phyloP scores from a whole-genome alignment of 2,113 vertebrate species.

The Aleadryas rufinucha region DNA sequence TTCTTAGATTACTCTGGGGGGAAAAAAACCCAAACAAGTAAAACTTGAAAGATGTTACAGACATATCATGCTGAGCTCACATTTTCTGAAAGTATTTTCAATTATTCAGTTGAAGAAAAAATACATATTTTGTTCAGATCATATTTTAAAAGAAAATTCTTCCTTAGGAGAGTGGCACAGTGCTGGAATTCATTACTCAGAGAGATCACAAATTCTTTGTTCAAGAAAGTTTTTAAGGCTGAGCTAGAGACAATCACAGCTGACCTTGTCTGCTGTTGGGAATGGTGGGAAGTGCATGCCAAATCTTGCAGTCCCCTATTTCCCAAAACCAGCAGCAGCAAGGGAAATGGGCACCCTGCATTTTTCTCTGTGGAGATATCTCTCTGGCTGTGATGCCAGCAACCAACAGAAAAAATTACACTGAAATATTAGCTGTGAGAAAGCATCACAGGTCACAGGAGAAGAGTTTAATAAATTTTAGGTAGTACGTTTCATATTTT shows the following conservation, averaged over 20 bases:
- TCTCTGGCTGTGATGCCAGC: neutral
- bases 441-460: neutral
- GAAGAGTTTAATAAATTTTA: neutral
- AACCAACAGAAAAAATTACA: neutral
- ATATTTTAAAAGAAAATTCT: neutral
- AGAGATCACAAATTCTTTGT: neutral
- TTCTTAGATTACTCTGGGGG: neutral
- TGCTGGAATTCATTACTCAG: neutral
- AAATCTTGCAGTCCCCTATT: neutral
- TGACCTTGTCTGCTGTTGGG: neutral
- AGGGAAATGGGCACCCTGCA: fast-evolving
- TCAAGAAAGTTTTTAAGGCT: neutral
- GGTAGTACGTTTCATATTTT: neutral
- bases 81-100: neutral
- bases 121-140: neutral
- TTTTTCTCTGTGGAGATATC: neutral
- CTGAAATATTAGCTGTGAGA: neutral
- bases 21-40: neutral
- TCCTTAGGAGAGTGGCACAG: neutral
- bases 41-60: neutral
- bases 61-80: neutral
- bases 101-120: neutral
- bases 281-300: neutral
- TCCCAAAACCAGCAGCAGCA: neutral
- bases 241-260: neutral